These are phyloP conservation scores for Anomalospiza imberbis DNA, from an alignment of 2,797 vertebrate species.

Conservation along the genomic window DNA sequence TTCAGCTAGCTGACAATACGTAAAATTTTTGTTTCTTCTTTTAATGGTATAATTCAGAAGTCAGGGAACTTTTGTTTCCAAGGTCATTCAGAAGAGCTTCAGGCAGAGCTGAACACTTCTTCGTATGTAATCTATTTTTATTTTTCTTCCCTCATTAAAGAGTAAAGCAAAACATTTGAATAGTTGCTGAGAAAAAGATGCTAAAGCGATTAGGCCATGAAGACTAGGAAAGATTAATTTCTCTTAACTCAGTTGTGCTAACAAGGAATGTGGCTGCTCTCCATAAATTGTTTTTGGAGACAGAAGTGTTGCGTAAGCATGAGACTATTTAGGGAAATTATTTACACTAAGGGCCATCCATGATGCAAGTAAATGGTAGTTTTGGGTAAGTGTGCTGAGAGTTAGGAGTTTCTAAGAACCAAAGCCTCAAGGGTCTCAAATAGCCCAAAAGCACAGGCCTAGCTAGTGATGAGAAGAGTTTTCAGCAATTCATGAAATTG, in stretches of 20 bases:
- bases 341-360: neutral
- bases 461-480: neutral
- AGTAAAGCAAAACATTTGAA: neutral
- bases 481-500: neutral
- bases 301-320: neutral
- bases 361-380: neutral
- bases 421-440: neutral
- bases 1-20: neutral
- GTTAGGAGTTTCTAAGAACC: neutral
- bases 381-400: neutral
- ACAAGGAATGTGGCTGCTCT: neutral
- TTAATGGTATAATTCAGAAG: neutral
- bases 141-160: neutral
- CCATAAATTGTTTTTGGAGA: neutral
- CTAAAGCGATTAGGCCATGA: neutral
- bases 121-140: neutral
- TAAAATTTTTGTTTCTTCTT: neutral
- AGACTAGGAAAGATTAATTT: neutral
- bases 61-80: neutral
- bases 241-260: neutral
- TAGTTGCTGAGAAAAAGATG: neutral
- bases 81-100: neutral
- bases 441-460: neutral
- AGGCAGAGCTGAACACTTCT: neutral
- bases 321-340: neutral